Percentiles rank a stretch among this genome's conserved stretches.
Conservation (phyloP, 2,113 vertebrate genomes). For the Bolborhynchus lineola region DNA sequence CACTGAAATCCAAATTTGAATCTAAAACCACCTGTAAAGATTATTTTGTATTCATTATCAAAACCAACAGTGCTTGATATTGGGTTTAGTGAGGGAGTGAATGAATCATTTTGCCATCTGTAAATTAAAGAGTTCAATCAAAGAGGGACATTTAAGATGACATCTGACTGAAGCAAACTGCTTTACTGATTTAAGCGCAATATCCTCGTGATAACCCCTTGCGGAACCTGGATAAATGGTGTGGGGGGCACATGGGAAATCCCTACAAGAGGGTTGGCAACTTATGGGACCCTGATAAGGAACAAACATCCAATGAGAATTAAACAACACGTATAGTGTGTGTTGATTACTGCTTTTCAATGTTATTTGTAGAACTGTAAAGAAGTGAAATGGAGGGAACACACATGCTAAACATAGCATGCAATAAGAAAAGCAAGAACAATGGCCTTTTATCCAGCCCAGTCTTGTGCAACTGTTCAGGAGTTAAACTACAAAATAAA, state of each 20-base stretch:
- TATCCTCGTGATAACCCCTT: neutral
- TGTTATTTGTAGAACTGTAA: neutral
- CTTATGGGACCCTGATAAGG: neutral
- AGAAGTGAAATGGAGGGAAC: neutral
- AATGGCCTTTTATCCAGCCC: constrained; percentile 29
- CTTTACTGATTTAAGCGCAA: neutral
- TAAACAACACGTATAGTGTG: neutral
- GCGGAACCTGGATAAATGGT: neutral
- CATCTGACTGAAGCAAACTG: neutral
- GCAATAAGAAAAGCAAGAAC: constrained; percentile 12
- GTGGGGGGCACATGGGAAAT: neutral
- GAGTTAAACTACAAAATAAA: neutral
- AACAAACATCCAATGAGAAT: neutral
- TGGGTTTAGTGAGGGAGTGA: neutral
- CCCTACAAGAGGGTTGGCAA: neutral
- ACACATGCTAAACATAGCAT: constrained; percentile 48
- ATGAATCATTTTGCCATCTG: neutral
- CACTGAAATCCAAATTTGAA: neutral
- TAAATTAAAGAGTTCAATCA: constrained; percentile 12
- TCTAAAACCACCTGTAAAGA: neutral
- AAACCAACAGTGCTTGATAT: neutral
- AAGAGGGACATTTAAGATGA: neutral
- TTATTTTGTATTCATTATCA: neutral
- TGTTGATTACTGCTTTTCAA: neutral
- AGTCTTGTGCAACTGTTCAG: neutral